Conservation (phyloP, 2,888 invertebrate genomes). For the Thereva unica region DNA sequence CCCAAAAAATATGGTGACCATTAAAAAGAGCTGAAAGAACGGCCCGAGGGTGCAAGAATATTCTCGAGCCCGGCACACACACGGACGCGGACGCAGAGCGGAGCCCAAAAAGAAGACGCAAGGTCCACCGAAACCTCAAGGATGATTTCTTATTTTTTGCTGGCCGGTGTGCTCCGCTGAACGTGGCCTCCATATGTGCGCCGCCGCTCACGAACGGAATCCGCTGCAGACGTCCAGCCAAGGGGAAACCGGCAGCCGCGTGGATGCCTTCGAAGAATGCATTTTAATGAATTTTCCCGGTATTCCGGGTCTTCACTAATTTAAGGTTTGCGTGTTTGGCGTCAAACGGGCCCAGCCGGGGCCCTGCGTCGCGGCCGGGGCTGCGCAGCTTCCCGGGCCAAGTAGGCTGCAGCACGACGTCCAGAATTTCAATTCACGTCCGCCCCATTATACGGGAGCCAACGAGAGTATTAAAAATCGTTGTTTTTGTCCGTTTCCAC, state of each 20-base stretch:
- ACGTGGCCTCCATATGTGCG: neutral
- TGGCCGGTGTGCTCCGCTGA: neutral
- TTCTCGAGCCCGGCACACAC: too few relatives aligned
- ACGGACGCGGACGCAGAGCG: too few relatives aligned
- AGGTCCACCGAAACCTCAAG: too few relatives aligned
- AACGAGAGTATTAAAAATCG: conserved; percentile 33
- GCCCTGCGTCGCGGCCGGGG: neutral
- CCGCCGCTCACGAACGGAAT: neutral
- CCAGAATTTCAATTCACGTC: conserved; percentile 7
- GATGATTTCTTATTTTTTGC: too few relatives aligned
- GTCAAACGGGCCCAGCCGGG: neutral
- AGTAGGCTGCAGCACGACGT: neutral
- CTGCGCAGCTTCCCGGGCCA: too few relatives aligned
- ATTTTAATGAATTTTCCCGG: conserved; percentile 29
- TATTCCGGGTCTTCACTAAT: conserved; percentile 25
- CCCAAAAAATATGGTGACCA: too few relatives aligned
- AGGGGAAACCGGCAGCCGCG: neutral
- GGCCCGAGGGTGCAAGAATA: too few relatives aligned
- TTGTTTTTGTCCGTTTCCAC: neutral
- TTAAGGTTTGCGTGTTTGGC: conserved; percentile 33
- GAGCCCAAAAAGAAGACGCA: too few relatives aligned
- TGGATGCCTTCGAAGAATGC: conserved; percentile 16
- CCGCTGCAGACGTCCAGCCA: conserved; percentile 2
- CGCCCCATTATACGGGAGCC: conserved; percentile 36
- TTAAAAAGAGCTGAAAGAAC: too few relatives aligned